A percentile compares a stretch with the other conserved stretches of the same genome.
Evolutionary conservation across 2,888 invertebrate species (phyloP).

Genomic region (Anthoptus insignis): DNA sequence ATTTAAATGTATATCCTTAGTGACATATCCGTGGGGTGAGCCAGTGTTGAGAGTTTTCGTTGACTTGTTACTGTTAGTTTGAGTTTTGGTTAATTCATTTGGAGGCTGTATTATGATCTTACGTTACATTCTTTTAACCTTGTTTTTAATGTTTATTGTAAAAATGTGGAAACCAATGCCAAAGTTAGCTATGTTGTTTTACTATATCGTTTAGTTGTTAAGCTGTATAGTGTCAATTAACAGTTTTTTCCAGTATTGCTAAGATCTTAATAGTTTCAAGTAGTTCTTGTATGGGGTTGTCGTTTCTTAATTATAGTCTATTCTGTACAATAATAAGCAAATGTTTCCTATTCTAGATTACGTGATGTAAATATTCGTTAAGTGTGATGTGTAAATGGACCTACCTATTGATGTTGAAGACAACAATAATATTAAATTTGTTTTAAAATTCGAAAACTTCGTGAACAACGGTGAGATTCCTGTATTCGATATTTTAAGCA

Average conservation of each 20-base stretch:
- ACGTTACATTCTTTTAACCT: constrained; percentile 75
- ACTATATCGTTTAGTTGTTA: constrained; percentile 79
- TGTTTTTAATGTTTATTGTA: constrained; percentile 83
- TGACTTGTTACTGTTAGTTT: constrained; percentile 79
- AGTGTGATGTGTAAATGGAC: constrained; percentile 80
- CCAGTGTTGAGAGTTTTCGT: constrained; percentile 70
- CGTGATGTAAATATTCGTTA: constrained; percentile 77
- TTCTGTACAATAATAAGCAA: constrained; percentile 80
- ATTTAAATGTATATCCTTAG: constrained; percentile 68
- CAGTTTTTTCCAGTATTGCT: constrained; percentile 81
- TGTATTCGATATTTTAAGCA: constrained; percentile 80
- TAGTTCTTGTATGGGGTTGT: constrained; percentile 73
- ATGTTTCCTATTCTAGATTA: constrained; percentile 85
- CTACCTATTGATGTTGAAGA: constrained; percentile 84
- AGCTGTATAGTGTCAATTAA: constrained; percentile 86
- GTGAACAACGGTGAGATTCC: constrained; percentile 83
- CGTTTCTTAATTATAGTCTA: constrained; percentile 81
- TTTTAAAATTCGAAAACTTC: constrained; percentile 61
- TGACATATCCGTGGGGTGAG: constrained; percentile 79
- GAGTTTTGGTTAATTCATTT: constrained; percentile 66
- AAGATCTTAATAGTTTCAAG: constrained; percentile 80
- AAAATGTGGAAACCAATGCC: constrained; percentile 85
- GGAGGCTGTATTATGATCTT: constrained; percentile 66
- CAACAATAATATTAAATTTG: constrained; percentile 62
- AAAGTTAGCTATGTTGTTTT: constrained; percentile 87